A percentile compares a stretch with the other conserved stretches of the same genome.
Conservation (phyloP, 2,888 invertebrate genomes). For the Sialis fuliginosa region DNA sequence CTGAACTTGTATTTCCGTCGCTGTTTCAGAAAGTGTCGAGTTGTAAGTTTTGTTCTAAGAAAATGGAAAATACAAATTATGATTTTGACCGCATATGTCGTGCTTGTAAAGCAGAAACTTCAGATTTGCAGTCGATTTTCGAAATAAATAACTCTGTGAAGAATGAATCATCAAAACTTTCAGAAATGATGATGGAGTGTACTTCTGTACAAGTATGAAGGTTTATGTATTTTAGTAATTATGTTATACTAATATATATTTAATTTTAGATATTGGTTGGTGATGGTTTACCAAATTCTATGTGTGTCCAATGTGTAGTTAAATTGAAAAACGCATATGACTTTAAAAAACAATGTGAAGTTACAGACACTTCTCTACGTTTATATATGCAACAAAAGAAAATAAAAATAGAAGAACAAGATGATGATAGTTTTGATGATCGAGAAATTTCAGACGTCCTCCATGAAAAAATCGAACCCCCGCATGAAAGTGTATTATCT, state of each 20-base stretch:
- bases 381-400: slow-evolving; percentile 1
- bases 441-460: background rate
- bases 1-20: no score
- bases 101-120: slow-evolving; percentile 7
- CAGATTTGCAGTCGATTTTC: slow-evolving; percentile 6
- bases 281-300: slow-evolving; percentile 2
- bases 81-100: slow-evolving; percentile 8
- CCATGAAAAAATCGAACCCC: background rate
- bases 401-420: slow-evolving; percentile 1
- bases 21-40: no score
- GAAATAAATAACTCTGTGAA: slow-evolving; percentile 1
- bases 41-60: background rate
- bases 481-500: background rate
- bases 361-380: slow-evolving; percentile 1
- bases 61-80: slow-evolving; percentile 3
- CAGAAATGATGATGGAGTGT: slow-evolving; percentile 30
- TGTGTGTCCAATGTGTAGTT: slow-evolving; percentile 1
- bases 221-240: background rate
- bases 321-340: slow-evolving; percentile 1
- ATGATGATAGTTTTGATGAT: background rate
- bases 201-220: slow-evolving; percentile 22
- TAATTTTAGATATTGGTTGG: slow-evolving; percentile 1
- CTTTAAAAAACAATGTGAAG: slow-evolving; percentile 2
- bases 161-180: slow-evolving; percentile 14
- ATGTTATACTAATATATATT: background rate